Base-by-base conservation (phyloP, 2,888 invertebrate species). In the Scaptomyza caliginosa region DNA sequence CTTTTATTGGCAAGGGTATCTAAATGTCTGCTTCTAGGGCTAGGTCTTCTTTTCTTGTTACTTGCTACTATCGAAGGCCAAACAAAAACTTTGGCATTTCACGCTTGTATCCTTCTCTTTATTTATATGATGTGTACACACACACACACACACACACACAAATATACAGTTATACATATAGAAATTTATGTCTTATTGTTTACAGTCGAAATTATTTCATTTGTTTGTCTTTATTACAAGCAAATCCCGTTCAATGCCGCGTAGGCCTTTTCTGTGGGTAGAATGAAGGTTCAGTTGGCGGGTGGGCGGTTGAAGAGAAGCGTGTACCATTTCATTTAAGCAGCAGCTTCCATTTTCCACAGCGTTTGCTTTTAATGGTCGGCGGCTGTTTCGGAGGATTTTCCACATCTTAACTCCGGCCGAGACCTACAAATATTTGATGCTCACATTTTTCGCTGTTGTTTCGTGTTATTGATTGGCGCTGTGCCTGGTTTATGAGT, bases 101-200 rank as follows among this genome's bases (percentile, higher is more conserved):
- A 58, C 51, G 51, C 77, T 63, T 66, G 52, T 50, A 70, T 65
- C 49, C 60, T 66, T 74, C 65, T 48, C 16, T 52, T 65, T 58
- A 63, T 36, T 60, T 66, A 70, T 68, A 45, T 50, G 56, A 60
- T 42, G 54, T 28, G 34, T 39, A 57, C 24, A 30, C 23, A 49
- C 8, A 51, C 50, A 30, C 1, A 45, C 4, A 36, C 23, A 59
- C 34, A 58, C 21, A 48, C 10, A 10, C 28, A 46, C 32, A 11
- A 39, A 28, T 30, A 50, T 28, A 23, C 32, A 55, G 19, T 62
- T 62, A 68, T 78, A 80, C 81, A 88, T 71, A 80, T 86, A 88
- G 70, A 88, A 80, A 88, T 87, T 86, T 88, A 86, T 89, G 88
- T 89, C 82, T 84, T 86, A 88, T 82, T 88, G 87, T 86, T 88